Percentiles rank a stretch among this genome's conserved stretches.
phyloP scores from a whole-genome alignment of 2,113 vertebrate species.

The Chaetodon auriga region DNA sequence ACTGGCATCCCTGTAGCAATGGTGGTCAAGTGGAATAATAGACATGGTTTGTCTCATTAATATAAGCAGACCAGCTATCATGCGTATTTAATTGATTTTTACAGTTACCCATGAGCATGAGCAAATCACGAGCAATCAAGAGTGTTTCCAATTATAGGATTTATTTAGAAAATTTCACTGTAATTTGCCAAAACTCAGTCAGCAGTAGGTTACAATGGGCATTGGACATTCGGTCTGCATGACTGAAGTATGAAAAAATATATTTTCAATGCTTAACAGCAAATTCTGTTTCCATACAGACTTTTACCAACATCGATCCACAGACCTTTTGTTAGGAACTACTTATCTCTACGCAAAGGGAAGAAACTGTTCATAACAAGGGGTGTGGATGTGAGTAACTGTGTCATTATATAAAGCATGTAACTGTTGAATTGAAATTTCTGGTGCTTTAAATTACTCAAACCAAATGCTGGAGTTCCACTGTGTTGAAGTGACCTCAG shows the following conservation, averaged over 20 bases:
- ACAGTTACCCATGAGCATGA: no score
- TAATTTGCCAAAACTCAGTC: not conserved
- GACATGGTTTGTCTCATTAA: not conserved
- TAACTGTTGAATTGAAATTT: not conserved
- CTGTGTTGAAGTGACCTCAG: not conserved
- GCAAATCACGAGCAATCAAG: no score
- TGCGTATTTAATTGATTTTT: no score
- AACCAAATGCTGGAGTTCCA: not conserved
- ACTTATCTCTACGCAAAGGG: not conserved
- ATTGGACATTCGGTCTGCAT: no score
- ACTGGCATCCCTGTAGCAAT: not conserved
- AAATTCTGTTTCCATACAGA: not conserved
- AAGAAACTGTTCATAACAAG: not conserved
- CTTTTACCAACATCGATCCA: not conserved
- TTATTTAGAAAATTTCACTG: not conserved
- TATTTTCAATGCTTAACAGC: not conserved
- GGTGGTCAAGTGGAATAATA: no score
- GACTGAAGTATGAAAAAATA: not conserved
- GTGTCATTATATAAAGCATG: not conserved
- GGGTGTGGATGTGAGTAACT: not conserved
- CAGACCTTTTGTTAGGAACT: not conserved
- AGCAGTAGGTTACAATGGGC: not conserved
- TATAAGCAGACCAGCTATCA: not conserved
- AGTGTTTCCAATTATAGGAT: not conserved
- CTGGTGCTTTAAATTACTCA: slow-evolving; percentile 4